Evolutionary conservation across 2,113 vertebrate species (phyloP), one percentile per base, ranked within the genome.

Genomic region (Nerophis lumbriciformis): DNA sequence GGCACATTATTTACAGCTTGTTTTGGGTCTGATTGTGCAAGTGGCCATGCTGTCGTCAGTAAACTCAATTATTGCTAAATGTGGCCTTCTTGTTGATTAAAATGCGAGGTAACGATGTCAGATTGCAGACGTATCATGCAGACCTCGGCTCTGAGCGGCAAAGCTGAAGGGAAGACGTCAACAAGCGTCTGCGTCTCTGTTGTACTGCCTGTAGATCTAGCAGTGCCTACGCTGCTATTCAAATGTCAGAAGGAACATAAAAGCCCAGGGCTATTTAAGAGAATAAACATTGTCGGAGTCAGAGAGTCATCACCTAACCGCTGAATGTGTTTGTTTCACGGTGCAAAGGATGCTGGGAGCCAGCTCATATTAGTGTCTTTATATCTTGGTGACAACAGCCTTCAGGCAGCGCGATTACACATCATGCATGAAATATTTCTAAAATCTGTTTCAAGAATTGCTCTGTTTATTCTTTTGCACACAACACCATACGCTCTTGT

Each of bases 341-440:
- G 62, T 67, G 66, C 75, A 78, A 62, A 65, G 72, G 68, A 80
- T 82, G 70, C 79, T 78, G 68, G 74, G 65, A 80, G 79, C 75
- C 68, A 65, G 61, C 49, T 76, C 72, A 80, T 66, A 72, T 73
- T 71, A 78, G 63, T 21, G 16, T 76, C 62, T 19, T 60, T 71
- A 61, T 67, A 63, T 64, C 44, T 59, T n/a, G n/a, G 11, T 67
- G 59, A 66, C 77, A 80, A 66, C 55, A 70, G 71, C 76, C 71
- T 69, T 15, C 57, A 66, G 71, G 73, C 38, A 5, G 38, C 0
- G 28, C 16, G 53, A 49, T 38, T 6, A 48, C 11, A 35, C 6
- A 37, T 54, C 14, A 54, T 36, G 53, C 53, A 38, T 9, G 37
- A 37, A 54, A 35, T 54, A 37, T 54, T 36, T 8, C 53, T 54